These are phyloP conservation scores for Molossus alvarezi DNA, from an alignment of 2,797 vertebrate genomes.

Conservation along the genomic window DNA sequence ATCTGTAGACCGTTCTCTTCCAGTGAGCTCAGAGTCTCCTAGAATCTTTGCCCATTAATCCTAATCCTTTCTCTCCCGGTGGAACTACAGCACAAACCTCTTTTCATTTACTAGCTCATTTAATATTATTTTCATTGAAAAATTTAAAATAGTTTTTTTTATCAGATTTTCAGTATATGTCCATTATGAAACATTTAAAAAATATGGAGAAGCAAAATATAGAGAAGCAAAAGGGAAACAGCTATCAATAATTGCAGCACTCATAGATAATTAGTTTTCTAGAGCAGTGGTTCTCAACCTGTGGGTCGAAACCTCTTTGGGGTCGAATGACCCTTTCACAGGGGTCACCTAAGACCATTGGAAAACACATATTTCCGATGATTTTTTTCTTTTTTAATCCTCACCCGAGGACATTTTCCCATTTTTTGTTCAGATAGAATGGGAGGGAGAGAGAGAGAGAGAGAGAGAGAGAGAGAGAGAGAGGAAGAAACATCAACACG, in stretches of 20 bases:
- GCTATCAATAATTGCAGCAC: neutral
- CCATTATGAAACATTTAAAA: constrained; percentile 27
- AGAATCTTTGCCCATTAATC: neutral
- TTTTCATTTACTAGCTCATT: neutral
- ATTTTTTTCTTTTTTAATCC: no score
- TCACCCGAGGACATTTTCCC: no score
- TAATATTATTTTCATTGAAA: constrained; percentile 27
- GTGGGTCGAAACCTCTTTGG: no score
- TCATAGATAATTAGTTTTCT: neutral
- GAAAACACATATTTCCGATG: no score
- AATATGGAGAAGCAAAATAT: constrained; percentile 47
- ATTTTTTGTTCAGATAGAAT: no score
- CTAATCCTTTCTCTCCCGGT: neutral
- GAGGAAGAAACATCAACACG: no score
- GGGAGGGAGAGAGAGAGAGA: no score
- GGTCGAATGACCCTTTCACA: no score
- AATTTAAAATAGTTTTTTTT: constrained; percentile 52
- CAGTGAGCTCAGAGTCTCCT: neutral
- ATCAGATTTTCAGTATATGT: neutral
- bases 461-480: no score
- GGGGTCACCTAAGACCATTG: no score
- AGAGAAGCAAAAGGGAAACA: constrained; percentile 40
- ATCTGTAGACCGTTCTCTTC: neutral
- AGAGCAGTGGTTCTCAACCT: no score
- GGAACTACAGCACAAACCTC: neutral